Base-by-base conservation (phyloP, 2,888 invertebrate genomes). In the Eristalis arbustorum region DNA sequence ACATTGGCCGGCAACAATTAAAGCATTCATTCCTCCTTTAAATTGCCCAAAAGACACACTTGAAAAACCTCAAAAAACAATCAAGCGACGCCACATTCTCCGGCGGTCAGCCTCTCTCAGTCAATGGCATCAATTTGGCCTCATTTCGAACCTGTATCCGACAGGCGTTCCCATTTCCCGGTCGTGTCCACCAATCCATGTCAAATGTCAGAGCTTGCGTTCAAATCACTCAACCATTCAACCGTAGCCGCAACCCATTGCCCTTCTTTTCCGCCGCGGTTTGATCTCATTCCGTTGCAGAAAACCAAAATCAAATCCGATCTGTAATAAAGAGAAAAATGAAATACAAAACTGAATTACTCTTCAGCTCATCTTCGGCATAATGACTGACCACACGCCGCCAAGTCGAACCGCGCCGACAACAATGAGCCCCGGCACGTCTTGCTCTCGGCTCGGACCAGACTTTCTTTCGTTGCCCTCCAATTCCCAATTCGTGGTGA, bases 391-490 rank as follows among this genome's bases (percentile, higher is more conserved):
- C 49, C 49, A 18, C 49, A 49, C 18, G 49, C 31, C 31, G 10
- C 31, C n/a, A n/a, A n/a, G n/a, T n/a, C n/a, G n/a, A n/a, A n/a
- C n/a, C 31, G 31, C 49, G 25, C 31, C 31, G 31, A 18, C 49
- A 18, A 49, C 18, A 18, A 49, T 18, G 49, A 18, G 8, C 49
- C 49, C 18, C 18, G 8, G 8, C 49, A 49, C 49, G 49, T 49
- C 49, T n/a, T n/a, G 18, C 49, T 49, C 49, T 18, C 49, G 49
- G 49, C 49, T 49, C 18, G 18, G 18, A 18, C 49, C 28, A 62
- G 62, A 62, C 62, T 62, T 62, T 62, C 62, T 62, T 62, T 22
- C 18, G n/a, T 62, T 18, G 14, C 31, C 62, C 31, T 62, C 31
- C 18, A 31, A 28, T n/a, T 62, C 31, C 34, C 56, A 57, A 68